Base-by-base conservation (phyloP, 1,140 invertebrate species). In the Listronotus oregonensis region DNA sequence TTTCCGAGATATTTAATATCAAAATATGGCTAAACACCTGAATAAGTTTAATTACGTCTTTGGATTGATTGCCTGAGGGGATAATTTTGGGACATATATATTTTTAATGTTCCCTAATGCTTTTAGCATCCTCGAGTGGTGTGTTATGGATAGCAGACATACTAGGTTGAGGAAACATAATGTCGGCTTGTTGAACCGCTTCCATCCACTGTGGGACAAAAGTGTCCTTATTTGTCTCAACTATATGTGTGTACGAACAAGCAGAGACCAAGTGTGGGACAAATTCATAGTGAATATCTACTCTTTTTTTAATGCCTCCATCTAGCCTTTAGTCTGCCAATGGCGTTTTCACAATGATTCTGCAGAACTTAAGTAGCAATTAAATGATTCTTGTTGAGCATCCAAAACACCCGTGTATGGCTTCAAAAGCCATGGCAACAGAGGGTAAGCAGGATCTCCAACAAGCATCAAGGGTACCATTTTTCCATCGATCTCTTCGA, bases 301-400 rank as follows among this genome's bases (percentile, higher is more conserved):
- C 11, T 65, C 43, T 58, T 61, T 73, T 73, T 17, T 47, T 18
- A 18, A 74, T 44, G 11, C 54, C 72, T 57, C 65, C 67, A 72
- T 32, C 70, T 18, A 7, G 54, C 54, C 51, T 74, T 75, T 10
- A 79, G 47, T 50, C 77, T 69, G 27, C 73, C 78, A 75, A 79
- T 80, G 14, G 73, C 76, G 66, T 75, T 77, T 64, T 80, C 78
- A 77, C 57, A 52, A 70, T 56, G 18, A 76, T 47, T 43, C 76
- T 43, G 66, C 73, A 7, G 68, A 40, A 66, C 52, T 73, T 18
- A 72, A 11, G 51, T 79, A 68, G 40, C 73, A 73, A 60, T 79
- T 79, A 63, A 76, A 76, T 47, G 71, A 76, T 43, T 73, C 58
- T 64, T 79, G 58, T 52, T 31, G 7, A 52, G 70, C 47, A 27